These are phyloP conservation scores for Eupeodes latifasciatus DNA, from an alignment of 2,888 invertebrate genomes.

Conservation along the genomic window DNA sequence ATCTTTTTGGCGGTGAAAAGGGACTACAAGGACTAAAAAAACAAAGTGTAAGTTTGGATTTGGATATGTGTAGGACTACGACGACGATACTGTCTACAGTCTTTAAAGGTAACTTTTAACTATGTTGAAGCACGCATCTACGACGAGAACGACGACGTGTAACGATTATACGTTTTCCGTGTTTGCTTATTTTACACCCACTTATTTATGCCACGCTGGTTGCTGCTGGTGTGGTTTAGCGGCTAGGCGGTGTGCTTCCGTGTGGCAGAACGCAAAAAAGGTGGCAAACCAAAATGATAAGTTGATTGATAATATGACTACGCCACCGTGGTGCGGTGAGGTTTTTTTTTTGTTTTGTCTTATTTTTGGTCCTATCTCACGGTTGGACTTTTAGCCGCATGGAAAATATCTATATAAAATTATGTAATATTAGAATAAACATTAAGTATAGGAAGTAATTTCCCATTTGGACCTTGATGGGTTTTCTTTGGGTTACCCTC, in stretches of 20 bases:
- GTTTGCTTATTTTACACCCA: constrained; percentile 70
- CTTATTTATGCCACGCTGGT: constrained; percentile 32
- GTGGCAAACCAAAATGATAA: constrained; percentile 49
- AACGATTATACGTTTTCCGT: constrained; percentile 62
- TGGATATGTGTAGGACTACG: neutral
- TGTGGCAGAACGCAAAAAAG: neutral
- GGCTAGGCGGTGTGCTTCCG: neutral
- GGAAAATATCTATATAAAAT: neutral
- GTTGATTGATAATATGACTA: constrained; percentile 64
- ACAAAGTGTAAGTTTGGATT: too few species aligned
- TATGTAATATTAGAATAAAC: too few species aligned
- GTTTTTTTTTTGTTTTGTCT: constrained; percentile 24
- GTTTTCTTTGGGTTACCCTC: too few species aligned
- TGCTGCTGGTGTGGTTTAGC: too few species aligned
- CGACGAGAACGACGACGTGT: neutral
- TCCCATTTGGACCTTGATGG: too few species aligned
- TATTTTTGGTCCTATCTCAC: constrained; percentile 35
- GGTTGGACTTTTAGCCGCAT: neutral
- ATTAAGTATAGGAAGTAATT: too few species aligned
- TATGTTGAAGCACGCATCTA: constrained; percentile 68
- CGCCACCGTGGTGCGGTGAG: neutral
- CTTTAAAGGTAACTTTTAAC: constrained; percentile 43
- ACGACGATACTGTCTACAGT: constrained; percentile 12
- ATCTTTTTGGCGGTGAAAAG: constrained; percentile 10
- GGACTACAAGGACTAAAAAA: neutral